Conservation (phyloP, 2,888 invertebrate species). For the Dascillus cervinus region DNA sequence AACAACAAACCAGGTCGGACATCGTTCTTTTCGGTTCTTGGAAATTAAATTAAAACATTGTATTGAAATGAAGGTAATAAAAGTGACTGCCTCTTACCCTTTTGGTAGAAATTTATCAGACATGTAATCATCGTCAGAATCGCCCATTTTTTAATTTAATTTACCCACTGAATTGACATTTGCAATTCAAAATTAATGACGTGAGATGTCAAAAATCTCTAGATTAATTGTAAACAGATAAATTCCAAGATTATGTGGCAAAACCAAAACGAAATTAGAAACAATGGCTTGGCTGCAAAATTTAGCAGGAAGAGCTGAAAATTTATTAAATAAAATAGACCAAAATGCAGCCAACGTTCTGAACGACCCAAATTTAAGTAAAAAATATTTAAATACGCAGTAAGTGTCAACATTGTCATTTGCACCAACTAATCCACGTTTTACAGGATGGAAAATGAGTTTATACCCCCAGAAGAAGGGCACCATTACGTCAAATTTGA, state of each 20-base stretch:
- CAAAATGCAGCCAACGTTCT: slow-evolving; percentile 63
- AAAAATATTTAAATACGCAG: slow-evolving; percentile 5
- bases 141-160: slow-evolving; percentile 54
- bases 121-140: slow-evolving; percentile 65
- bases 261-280: too few relatives aligned
- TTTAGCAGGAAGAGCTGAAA: slow-evolving; percentile 65
- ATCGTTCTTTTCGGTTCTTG: slow-evolving; percentile 42
- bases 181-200: slow-evolving; percentile 7
- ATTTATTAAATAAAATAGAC: slow-evolving; percentile 65
- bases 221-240: too few relatives aligned
- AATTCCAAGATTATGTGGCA: too few relatives aligned
- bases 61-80: slow-evolving; percentile 2
- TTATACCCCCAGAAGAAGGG: too few relatives aligned
- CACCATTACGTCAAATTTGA: too few relatives aligned
- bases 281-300: slow-evolving; percentile 65
- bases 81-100: slow-evolving; percentile 38
- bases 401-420: too few relatives aligned
- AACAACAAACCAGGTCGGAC: slow-evolving; percentile 53
- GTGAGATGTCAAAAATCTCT: too few relatives aligned
- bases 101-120: slow-evolving; percentile 56
- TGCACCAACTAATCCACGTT: too few relatives aligned
- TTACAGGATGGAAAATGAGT: too few relatives aligned
- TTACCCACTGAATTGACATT: slow-evolving; percentile 3
- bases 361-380: slow-evolving; percentile 22
- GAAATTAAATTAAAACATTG: slow-evolving; percentile 7